Conservation (phyloP, 2,113 vertebrate genomes). For the Sitta europaea region DNA sequence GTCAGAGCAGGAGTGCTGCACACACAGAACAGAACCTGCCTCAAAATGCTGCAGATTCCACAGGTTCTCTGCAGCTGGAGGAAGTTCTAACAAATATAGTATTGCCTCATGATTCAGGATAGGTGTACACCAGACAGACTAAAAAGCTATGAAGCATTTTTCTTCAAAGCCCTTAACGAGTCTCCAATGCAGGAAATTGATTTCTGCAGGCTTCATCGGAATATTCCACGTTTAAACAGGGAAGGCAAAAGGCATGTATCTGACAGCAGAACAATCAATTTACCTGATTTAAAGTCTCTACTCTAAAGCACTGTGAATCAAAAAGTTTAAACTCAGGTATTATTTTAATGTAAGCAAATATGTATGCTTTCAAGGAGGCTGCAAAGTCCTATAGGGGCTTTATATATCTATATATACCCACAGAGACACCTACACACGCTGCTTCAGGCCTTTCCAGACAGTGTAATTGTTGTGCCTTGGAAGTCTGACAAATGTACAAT, state of each 20-base stretch:
- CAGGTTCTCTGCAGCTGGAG: not conserved
- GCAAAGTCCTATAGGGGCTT: not conserved
- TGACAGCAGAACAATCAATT: not conserved
- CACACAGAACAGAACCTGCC: not conserved
- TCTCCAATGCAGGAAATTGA: not conserved
- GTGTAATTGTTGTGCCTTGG: not conserved
- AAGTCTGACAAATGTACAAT: not conserved
- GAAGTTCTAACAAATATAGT: not conserved
- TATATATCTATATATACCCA: too few relatives aligned
- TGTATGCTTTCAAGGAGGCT: not conserved
- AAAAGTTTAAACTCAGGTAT: not conserved
- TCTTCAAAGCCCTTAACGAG: not conserved
- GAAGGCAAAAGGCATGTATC: not conserved
- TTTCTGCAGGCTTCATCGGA: not conserved
- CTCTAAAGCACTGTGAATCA: not conserved
- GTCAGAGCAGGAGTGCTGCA: not conserved
- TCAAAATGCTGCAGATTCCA: not conserved
- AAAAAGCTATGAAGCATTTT: not conserved
- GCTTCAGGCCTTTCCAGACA: not conserved
- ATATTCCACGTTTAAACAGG: not conserved
- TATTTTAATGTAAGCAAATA: not conserved
- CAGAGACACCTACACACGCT: accelerated
- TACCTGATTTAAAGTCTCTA: not conserved
- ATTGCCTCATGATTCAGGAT: not conserved
- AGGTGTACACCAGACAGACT: too few relatives aligned